These are phyloP conservation scores for Chanos chanos DNA, from an alignment of 2,797 vertebrate genomes.

Conservation along the genomic window DNA sequence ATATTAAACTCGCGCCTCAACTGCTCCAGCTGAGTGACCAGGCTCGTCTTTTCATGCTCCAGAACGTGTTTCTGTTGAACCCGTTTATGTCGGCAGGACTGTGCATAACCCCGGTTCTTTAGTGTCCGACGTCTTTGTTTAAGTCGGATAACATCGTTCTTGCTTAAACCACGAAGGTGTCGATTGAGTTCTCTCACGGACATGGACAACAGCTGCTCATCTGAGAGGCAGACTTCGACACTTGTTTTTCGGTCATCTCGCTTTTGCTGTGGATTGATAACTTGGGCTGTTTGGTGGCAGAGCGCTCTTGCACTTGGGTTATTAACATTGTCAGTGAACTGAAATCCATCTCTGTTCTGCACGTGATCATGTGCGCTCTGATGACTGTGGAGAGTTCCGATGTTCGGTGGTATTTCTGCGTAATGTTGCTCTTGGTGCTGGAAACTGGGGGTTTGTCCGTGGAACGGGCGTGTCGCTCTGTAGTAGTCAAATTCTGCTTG, in stretches of 20 bases:
- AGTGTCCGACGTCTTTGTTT: slow-evolving; percentile 98
- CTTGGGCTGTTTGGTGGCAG: slow-evolving; percentile 79
- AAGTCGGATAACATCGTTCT: slow-evolving; percentile 96
- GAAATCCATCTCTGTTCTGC: slow-evolving; percentile 74
- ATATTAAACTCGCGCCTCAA: slow-evolving; percentile 93
- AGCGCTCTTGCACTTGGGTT: slow-evolving; percentile 66
- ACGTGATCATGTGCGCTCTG: slow-evolving; percentile 56
- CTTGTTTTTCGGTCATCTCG: slow-evolving; percentile 2
- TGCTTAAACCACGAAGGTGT: slow-evolving; percentile 90
- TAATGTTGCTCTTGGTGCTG: slow-evolving; percentile 78
- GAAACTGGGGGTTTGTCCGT: slow-evolving; percentile 71
- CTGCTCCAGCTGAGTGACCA: slow-evolving; percentile 94
- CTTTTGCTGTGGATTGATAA: slow-evolving; percentile 65
- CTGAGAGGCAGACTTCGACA: slow-evolving; percentile 85
- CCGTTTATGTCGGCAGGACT: slow-evolving; percentile 95
- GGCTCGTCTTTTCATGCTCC: slow-evolving; percentile 96
- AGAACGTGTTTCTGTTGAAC: slow-evolving; percentile 96
- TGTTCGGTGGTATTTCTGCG: slow-evolving; percentile 77
- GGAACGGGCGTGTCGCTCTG: slow-evolving; percentile 75
- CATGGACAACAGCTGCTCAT: slow-evolving; percentile 97
- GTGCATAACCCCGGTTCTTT: slow-evolving; percentile 97
- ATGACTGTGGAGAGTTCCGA: slow-evolving; percentile 69
- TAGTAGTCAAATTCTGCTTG: slow-evolving; percentile 82
- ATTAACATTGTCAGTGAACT: slow-evolving; percentile 78
- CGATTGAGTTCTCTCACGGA: slow-evolving; percentile 95